phyloP scores from a whole-genome alignment of 2,113 vertebrate genomes.

The Physeter macrocephalus region DNA sequence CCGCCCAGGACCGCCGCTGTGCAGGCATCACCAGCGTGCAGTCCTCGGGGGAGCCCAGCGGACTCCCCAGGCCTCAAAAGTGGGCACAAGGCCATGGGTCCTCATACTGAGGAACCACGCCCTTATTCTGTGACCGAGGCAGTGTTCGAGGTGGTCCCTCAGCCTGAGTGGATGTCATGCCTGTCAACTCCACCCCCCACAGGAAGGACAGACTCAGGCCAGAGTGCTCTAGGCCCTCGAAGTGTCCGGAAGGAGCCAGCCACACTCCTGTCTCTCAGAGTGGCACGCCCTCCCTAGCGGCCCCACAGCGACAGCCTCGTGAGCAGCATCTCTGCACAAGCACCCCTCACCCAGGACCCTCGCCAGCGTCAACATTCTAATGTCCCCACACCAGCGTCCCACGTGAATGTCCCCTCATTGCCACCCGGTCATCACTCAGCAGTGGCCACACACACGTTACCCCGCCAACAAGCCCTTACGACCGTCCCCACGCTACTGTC shows the following conservation, averaged over 20 bases:
- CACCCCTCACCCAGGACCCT: neutral
- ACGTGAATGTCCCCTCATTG: neutral
- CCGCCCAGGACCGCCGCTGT: neutral
- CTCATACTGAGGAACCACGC: no score
- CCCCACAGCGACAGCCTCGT: neutral
- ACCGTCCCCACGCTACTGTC: neutral
- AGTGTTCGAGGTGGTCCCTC: neutral
- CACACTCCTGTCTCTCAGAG: neutral
- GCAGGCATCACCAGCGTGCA: no score
- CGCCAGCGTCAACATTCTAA: neutral
- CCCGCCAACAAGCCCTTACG: neutral
- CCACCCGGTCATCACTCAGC: neutral
- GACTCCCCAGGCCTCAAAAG: neutral
- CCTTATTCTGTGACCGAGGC: neutral
- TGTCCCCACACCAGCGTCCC: neutral
- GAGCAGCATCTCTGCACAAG: neutral
- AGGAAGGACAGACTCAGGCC: neutral
- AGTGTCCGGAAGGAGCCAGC: neutral
- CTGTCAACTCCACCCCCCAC: neutral
- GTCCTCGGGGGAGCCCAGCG: neutral
- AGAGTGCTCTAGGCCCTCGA: neutral
- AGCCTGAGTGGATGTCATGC: neutral
- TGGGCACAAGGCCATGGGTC: neutral
- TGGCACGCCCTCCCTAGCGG: fast-evolving
- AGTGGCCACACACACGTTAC: neutral